phyloP scores from a whole-genome alignment of 2,113 vertebrate genomes.

The Xiphorhynchus elegans region DNA sequence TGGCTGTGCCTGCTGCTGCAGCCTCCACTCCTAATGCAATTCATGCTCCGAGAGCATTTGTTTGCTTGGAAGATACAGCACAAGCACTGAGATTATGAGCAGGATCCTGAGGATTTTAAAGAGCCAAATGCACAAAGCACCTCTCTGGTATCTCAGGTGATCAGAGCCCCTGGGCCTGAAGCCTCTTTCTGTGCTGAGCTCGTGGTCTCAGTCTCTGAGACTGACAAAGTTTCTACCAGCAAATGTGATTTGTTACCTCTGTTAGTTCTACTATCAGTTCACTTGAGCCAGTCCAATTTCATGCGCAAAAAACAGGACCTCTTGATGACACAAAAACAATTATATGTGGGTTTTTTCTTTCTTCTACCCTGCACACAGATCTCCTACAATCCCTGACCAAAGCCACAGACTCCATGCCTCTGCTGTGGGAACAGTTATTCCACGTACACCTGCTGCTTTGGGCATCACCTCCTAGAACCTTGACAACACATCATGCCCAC shows the following conservation, averaged over 20 bases:
- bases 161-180: background rate
- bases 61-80: background rate
- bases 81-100: background rate
- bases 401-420: background rate
- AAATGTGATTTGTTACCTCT: background rate
- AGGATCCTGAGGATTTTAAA: background rate
- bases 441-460: accelerated
- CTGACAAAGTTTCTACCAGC: background rate
- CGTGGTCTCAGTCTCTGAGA: background rate
- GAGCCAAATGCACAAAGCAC: background rate
- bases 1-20: background rate
- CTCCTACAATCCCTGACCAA: background rate
- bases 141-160: background rate
- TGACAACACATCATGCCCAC: background rate
- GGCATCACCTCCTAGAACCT: background rate
- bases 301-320: background rate
- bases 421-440: background rate
- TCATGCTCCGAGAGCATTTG: background rate
- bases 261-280: background rate
- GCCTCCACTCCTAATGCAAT: background rate
- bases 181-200: background rate
- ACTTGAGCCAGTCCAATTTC: background rate
- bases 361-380: background rate
- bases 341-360: background rate
- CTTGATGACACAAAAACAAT: background rate